Percentiles rank a stretch among this genome's conserved stretches.
These are phyloP conservation scores for Crocallis elinguaria DNA, from an alignment of 2,888 invertebrate genomes.

Conservation along the genomic window DNA sequence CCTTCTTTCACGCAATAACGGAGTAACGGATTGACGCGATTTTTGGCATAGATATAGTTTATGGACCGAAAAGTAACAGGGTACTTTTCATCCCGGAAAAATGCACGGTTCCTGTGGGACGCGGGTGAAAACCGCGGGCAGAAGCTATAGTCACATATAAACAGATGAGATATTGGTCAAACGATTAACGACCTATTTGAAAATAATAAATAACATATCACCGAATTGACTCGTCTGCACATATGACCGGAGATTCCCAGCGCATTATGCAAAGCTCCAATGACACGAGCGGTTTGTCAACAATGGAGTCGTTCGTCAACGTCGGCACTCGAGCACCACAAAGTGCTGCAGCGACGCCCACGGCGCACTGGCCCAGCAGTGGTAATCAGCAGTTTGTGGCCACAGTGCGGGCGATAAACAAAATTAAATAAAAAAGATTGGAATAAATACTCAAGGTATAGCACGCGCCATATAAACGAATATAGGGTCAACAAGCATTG, in stretches of 20 bases:
- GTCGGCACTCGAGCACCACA: constrained; percentile 38
- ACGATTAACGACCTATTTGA: background rate
- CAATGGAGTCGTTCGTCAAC: constrained; percentile 56
- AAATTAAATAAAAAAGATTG: background rate
- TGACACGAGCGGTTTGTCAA: constrained; percentile 42
- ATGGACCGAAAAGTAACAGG: too few species aligned
- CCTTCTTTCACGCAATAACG: too few species aligned
- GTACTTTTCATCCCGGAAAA: too few species aligned
- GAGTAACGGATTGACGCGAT: too few species aligned
- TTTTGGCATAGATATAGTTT: too few species aligned
- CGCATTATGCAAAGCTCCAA: constrained; percentile 35
- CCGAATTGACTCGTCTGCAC: constrained; percentile 19
- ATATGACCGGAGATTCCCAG: constrained; percentile 13
- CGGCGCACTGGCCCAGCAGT: background rate
- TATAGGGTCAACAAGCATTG: too few species aligned
- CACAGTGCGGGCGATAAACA: constrained; percentile 1
- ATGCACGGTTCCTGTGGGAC: too few species aligned
- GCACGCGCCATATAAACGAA: too few species aligned
- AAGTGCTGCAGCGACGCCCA: constrained; percentile 23
- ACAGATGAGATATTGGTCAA: background rate
- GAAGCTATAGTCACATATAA: too few species aligned
- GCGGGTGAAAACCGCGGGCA: too few species aligned
- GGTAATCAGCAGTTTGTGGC: constrained; percentile 7
- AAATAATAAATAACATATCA: too few species aligned
- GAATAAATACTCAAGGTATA: too few species aligned